A percentile compares a stretch with the other conserved stretches of the same genome.
Conservation (phyloP, 2,888 invertebrate genomes). For the Pocota personata region DNA sequence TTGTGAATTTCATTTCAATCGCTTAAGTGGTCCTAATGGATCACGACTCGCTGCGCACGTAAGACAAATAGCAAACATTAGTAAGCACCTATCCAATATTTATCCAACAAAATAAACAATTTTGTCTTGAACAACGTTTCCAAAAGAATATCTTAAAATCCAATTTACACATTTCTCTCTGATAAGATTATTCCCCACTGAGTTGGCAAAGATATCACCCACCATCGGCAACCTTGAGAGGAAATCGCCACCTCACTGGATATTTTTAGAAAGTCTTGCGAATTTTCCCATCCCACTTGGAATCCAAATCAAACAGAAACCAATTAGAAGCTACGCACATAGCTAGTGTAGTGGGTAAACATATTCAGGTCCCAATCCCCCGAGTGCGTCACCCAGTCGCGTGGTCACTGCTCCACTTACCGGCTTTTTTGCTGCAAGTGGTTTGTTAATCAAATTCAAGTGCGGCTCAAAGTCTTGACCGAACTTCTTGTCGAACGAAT, state of each 20-base stretch:
- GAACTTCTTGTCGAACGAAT: slow-evolving; percentile 81
- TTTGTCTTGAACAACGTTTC: background rate
- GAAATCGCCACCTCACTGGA: background rate
- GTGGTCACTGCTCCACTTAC: slow-evolving; percentile 76
- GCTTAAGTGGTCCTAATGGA: too few species aligned
- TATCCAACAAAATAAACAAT: background rate
- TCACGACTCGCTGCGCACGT: background rate
- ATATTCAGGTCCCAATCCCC: background rate
- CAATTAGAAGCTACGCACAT: background rate
- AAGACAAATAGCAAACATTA: background rate
- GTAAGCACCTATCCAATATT: background rate
- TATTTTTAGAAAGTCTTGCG: slow-evolving; percentile 26
- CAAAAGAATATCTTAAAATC: background rate
- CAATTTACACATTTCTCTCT: slow-evolving; percentile 27
- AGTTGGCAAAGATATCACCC: background rate
- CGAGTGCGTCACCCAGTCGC: background rate
- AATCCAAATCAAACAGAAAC: slow-evolving; percentile 14
- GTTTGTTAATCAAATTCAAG: slow-evolving; percentile 82
- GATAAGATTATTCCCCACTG: slow-evolving; percentile 27
- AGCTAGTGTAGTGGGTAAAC: slow-evolving; percentile 6
- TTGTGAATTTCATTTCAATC: background rate
- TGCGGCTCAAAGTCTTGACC: slow-evolving; percentile 83
- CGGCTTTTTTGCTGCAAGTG: slow-evolving; percentile 82
- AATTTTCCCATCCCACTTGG: background rate
- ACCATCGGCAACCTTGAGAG: background rate